Percentiles rank a stretch among this genome's conserved stretches.
These are phyloP conservation scores for Anas bahamensis DNA, from an alignment of 2,797 vertebrate species.

Conservation along the genomic window DNA sequence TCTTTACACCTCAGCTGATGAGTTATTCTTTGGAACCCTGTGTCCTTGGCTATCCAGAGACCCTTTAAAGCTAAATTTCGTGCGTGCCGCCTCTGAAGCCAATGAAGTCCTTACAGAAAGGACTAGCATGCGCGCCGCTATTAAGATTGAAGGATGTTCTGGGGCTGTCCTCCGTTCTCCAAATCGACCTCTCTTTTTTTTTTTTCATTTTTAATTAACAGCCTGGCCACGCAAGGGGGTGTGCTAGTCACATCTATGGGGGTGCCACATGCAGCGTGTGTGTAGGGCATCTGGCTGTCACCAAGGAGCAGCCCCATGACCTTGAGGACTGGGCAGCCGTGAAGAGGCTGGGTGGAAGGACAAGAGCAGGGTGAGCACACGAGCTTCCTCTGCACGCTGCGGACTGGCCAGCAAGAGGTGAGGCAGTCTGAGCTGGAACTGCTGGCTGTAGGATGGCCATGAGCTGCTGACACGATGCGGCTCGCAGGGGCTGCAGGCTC, in stretches of 20 bases:
- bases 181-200: not conserved
- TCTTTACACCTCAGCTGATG: constrained; percentile 55
- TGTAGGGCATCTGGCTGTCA: not conserved
- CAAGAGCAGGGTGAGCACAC: rapidly evolving
- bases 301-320: not conserved
- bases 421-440: not conserved
- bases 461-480: not conserved
- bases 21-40: constrained; percentile 26
- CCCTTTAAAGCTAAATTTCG: constrained; percentile 34
- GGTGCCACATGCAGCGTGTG: not conserved
- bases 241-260: not conserved
- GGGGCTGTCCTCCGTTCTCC: not conserved
- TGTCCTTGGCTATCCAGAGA: constrained; percentile 55
- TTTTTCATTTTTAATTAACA: not conserved
- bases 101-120: constrained; percentile 3
- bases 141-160: not conserved
- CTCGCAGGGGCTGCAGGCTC: not conserved
- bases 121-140: not conserved
- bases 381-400: not conserved
- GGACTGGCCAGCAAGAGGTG: not conserved
- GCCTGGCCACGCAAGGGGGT: not conserved
- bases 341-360: not conserved
- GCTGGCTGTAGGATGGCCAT: not conserved
- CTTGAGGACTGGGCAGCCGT: not conserved
- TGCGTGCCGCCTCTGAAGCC: constrained; percentile 26